These are phyloP conservation scores for Xenopus petersii DNA, from an alignment of 2,797 vertebrate species.

Conservation along the genomic window DNA sequence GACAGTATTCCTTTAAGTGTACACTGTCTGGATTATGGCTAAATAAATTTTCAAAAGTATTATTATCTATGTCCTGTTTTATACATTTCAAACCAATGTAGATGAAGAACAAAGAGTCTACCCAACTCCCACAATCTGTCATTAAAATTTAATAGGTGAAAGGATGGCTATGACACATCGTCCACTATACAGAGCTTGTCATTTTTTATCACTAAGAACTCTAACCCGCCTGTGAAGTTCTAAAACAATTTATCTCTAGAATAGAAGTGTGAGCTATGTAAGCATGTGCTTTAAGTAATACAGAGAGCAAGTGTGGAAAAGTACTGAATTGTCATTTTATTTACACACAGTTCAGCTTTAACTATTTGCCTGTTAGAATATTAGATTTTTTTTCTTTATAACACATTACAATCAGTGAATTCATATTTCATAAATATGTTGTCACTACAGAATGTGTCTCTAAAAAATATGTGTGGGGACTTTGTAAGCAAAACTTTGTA, in stretches of 20 bases:
- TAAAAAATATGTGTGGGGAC: too few relatives aligned
- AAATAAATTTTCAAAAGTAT: too few relatives aligned
- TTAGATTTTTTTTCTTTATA: too few relatives aligned
- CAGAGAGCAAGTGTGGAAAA: slow-evolving; percentile 41
- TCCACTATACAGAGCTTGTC: slow-evolving; percentile 46
- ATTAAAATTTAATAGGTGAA: slow-evolving; percentile 52
- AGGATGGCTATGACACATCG: slow-evolving; percentile 42
- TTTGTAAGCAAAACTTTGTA: too few relatives aligned
- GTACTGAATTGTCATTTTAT: slow-evolving; percentile 59
- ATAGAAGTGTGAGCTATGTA: slow-evolving; percentile 54
- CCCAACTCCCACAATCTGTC: slow-evolving; percentile 33
- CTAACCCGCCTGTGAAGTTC: slow-evolving; percentile 46
- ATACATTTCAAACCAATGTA: slow-evolving; percentile 16
- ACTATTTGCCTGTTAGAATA: too few relatives aligned
- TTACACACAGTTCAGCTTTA: slow-evolving; percentile 24
- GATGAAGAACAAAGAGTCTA: slow-evolving; percentile 23
- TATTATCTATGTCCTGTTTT: background rate
- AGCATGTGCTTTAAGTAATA: slow-evolving; percentile 52
- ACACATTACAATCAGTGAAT: too few relatives aligned
- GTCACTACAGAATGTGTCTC: too few relatives aligned
- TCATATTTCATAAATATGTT: too few relatives aligned
- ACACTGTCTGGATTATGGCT: too few relatives aligned
- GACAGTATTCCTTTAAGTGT: too few relatives aligned
- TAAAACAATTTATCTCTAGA: slow-evolving; percentile 56
- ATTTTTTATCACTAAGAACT: slow-evolving; percentile 42